phyloP scores from a whole-genome alignment of 2,113 vertebrate genomes.

The rabbit (Oryctolagus cuniculus) region DNA sequence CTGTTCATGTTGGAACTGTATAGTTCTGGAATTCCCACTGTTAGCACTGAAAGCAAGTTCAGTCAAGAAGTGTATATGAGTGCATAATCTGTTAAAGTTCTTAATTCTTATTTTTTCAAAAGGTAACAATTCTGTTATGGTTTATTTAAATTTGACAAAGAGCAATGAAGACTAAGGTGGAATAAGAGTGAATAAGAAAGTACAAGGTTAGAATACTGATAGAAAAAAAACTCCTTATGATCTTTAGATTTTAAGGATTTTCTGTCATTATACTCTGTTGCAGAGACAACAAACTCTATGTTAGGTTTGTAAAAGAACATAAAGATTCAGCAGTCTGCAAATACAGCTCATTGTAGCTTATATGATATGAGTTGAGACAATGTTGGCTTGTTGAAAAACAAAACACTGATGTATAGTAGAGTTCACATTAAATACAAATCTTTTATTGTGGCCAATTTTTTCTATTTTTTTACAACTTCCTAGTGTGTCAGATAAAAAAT shows the following conservation, averaged over 20 bases:
- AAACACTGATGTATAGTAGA: constrained; percentile 30
- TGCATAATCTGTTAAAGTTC: not conserved
- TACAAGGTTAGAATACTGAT: not conserved
- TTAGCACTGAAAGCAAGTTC: not conserved
- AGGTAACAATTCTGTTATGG: not conserved
- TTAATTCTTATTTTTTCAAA: constrained; percentile 21
- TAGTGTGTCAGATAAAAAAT: constrained; percentile 66
- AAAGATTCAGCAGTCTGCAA: constrained; percentile 69
- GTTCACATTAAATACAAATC: not conserved
- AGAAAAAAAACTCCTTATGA: constrained; percentile 14
- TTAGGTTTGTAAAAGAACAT: constrained; percentile 70
- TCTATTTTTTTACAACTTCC: constrained; percentile 20
- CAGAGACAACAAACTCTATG: constrained; percentile 47
- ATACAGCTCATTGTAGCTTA: constrained; percentile 67
- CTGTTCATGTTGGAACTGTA: not conserved
- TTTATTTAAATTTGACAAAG: constrained; percentile 30
- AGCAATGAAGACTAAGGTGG: not conserved
- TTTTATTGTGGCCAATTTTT: constrained; percentile 56
- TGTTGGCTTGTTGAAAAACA: constrained; percentile 72
- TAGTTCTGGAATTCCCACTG: not conserved
- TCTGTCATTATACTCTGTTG: constrained; percentile 71
- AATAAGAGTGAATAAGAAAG: not conserved
- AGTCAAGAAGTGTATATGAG: not conserved
- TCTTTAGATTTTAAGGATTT: constrained; percentile 82
- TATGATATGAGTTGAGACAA: constrained; percentile 51